Percentiles rank a stretch among this genome's conserved stretches.
Evolutionary conservation across 2,113 vertebrate genomes (phyloP).

Genomic region (Ceyx melanurus): DNA sequence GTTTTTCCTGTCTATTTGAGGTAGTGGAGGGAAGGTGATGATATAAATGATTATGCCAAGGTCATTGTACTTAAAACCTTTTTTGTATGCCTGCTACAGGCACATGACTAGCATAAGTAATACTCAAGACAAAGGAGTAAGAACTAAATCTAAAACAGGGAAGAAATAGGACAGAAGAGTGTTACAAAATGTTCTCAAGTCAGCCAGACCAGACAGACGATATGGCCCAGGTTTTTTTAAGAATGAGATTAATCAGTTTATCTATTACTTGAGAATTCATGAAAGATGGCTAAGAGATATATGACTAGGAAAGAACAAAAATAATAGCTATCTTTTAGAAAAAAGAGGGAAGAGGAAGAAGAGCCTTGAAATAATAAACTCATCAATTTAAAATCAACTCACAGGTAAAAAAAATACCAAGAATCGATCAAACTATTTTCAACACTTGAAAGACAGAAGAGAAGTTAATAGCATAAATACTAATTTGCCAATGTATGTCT

Average conservation of each 20-base stretch:
- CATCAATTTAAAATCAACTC: background rate
- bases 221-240: background rate
- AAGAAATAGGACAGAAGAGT: background rate
- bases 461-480: background rate
- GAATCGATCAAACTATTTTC: background rate
- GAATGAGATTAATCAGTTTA: background rate
- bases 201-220: background rate
- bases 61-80: background rate
- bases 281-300: background rate
- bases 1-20: background rate
- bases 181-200: background rate
- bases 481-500: background rate
- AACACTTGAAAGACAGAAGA: background rate
- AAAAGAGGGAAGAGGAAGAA: background rate
- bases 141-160: background rate
- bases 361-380: background rate
- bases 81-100: background rate
- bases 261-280: background rate
- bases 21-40: background rate
- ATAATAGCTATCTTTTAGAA: background rate
- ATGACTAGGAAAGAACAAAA: background rate
- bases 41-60: background rate
- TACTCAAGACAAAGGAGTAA: background rate
- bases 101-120: background rate
- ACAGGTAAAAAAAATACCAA: background rate